A percentile compares a stretch with the other conserved stretches of the same genome.
These are phyloP conservation scores for Leucoraja erinaceus DNA, from an alignment of 2,113 vertebrate species.

Conservation along the genomic window DNA sequence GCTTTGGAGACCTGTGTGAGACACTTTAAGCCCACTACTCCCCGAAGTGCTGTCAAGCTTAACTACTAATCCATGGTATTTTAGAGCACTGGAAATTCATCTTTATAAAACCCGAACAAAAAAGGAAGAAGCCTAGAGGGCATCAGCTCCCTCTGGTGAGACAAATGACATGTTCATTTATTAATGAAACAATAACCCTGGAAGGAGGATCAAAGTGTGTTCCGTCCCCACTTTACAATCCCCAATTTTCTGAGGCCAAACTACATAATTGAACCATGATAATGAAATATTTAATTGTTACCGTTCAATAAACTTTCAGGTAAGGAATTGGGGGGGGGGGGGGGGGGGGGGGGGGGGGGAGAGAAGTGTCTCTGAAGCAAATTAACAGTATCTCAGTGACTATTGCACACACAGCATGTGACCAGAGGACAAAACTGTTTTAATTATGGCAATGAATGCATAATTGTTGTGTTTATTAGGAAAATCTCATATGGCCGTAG, in stretches of 20 bases:
- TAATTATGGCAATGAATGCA: constrained; percentile 82
- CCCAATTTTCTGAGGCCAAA: constrained; percentile 76
- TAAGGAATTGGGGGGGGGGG: not conserved
- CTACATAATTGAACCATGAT: constrained; percentile 77
- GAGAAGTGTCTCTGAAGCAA: not conserved
- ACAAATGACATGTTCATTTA: constrained; percentile 93
- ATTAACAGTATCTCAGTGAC: not conserved
- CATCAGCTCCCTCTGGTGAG: constrained; percentile 78
- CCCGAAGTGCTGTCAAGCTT: constrained; percentile 81
- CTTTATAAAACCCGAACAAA: constrained; percentile 81
- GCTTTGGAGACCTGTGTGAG: constrained; percentile 78
- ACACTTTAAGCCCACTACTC: constrained; percentile 76
- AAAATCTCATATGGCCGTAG: constrained; percentile 76
- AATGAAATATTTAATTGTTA: constrained; percentile 75
- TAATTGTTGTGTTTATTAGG: constrained; percentile 81
- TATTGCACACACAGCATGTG: constrained; percentile 5
- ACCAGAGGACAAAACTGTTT: constrained; percentile 77
- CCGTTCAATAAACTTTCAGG: constrained; percentile 39
- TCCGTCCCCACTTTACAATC: constrained; percentile 84
- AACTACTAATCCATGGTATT: constrained; percentile 82
- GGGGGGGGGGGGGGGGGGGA: not conserved
- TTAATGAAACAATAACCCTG: constrained; percentile 90
- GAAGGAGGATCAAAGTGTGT: constrained; percentile 94
- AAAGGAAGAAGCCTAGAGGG: constrained; percentile 70
- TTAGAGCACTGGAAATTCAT: constrained; percentile 83